A percentile compares a stretch with the other conserved stretches of the same genome.
Evolutionary conservation across 2,113 vertebrate genomes (phyloP).

Genomic region (Holacanthus passer): DNA sequence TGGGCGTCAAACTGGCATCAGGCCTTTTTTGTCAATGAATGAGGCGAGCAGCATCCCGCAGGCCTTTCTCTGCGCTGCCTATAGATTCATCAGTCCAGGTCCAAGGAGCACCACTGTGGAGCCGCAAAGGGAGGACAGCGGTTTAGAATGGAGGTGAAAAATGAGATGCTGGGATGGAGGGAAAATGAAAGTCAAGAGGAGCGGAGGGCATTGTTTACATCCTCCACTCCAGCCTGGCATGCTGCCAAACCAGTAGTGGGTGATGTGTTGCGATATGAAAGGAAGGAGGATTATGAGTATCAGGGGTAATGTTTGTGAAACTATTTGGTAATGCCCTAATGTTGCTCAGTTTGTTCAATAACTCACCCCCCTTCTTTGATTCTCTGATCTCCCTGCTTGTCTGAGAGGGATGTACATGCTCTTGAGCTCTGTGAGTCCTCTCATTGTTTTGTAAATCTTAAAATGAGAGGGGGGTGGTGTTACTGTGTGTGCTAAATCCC

Average conservation of each 20-base stretch:
- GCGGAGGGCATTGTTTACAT: slow-evolving; percentile 63
- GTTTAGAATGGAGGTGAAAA: slow-evolving; percentile 76
- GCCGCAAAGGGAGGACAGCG: slow-evolving; percentile 62
- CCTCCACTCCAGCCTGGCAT: slow-evolving; percentile 42
- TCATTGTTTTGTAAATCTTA: slow-evolving; percentile 78
- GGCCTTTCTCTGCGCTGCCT: slow-evolving; percentile 73
- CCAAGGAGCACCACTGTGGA: slow-evolving; percentile 57
- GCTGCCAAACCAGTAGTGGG: slow-evolving; percentile 52
- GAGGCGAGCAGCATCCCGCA: slow-evolving; percentile 66
- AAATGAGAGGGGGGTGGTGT: slow-evolving; percentile 56
- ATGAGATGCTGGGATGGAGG: slow-evolving; percentile 63
- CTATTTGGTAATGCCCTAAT: slow-evolving; percentile 51
- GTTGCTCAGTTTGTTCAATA: slow-evolving; percentile 42
- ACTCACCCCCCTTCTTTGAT: slow-evolving; percentile 44
- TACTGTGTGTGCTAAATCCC: slow-evolving; percentile 62
- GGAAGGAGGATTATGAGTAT: slow-evolving; percentile 56
- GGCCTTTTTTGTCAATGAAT: slow-evolving; percentile 75
- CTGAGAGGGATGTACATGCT: slow-evolving; percentile 49
- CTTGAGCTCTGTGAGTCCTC: slow-evolving; percentile 32
- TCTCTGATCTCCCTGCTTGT: slow-evolving; percentile 51
- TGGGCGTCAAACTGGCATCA: slow-evolving; percentile 78
- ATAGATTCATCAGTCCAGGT: slow-evolving; percentile 64
- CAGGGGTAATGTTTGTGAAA: slow-evolving; percentile 57
- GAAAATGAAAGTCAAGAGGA: slow-evolving; percentile 57
- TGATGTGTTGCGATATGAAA: slow-evolving; percentile 52